These are phyloP conservation scores for Sphaeridia pumilis DNA, from an alignment of 2,888 invertebrate species.

Conservation along the genomic window DNA sequence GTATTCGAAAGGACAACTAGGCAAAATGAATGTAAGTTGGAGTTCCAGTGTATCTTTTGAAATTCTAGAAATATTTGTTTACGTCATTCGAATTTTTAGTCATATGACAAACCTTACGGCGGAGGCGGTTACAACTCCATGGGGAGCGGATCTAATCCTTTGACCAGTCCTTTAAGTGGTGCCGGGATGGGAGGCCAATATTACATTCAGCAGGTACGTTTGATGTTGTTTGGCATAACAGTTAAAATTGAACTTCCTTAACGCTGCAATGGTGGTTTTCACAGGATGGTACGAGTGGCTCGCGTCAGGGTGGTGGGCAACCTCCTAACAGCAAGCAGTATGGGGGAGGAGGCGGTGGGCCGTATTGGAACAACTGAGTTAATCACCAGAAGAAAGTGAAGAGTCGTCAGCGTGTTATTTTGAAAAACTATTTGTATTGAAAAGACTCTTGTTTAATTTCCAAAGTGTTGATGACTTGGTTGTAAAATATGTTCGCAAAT, in stretches of 20 bases:
- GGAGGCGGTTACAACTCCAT: constrained; percentile 27
- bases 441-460: no score
- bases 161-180: constrained; percentile 31
- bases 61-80: neutral
- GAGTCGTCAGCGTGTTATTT: no score
- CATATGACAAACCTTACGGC: constrained; percentile 31
- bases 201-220: constrained; percentile 26
- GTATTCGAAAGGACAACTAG: constrained; percentile 78
- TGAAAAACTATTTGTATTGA: no score
- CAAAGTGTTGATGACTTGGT: neutral
- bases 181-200: constrained; percentile 29
- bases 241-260: neutral
- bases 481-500: neutral
- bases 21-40: constrained; percentile 74
- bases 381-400: constrained; percentile 7
- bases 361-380: constrained; percentile 31
- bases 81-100: constrained; percentile 14
- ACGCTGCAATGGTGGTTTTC: constrained; percentile 4
- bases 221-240: neutral
- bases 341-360: constrained; percentile 16
- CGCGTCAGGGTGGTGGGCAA: constrained; percentile 33
- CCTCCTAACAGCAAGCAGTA: constrained; percentile 32
- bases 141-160: constrained; percentile 27
- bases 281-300: constrained; percentile 31
- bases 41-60: neutral